Base-by-base conservation (phyloP, 2,113 vertebrate genomes). In the Xyrauchen texanus region DNA sequence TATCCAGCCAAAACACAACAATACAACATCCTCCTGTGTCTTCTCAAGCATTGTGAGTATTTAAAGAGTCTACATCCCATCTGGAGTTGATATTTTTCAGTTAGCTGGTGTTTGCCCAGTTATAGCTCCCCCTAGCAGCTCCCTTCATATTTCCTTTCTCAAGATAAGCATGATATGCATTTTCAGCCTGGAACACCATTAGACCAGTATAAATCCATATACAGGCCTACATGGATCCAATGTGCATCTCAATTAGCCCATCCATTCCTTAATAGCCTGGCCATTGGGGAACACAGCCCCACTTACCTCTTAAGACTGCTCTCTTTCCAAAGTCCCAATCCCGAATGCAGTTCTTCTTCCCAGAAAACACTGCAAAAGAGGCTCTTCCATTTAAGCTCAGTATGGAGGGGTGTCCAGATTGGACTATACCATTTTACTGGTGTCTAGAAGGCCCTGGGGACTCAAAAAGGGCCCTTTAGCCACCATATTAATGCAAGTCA, bases 361-460 rank as follows among this genome's bases (percentile, higher is more conserved):
- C 92, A 94, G 91, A 88, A 94, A 93, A 90, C 93, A 91, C 90
- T 92, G 92, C 93, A 93, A 92, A 83, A 91, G 87, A 90, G 92
- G 88, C 88, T 91, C 89, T 89, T 91, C 93, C 92, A 93, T 93
- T 88, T 92, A 76, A 81, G 89, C 88, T 88, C 83, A 88, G 80
- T 84, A 68, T 89, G 89, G 85, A 91, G 93, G 92, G 92, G 92
- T 93, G 92, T 87, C 64, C 88, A 89, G 53, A 89, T 86, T 89
- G 77, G 79, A 82, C 79, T 79, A 86, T 86, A 86, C 64, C 82
- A 83, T 86, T 87, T 88, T 0, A 7, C 5, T 86, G 82, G 10
- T 69, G 51, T 49, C 77, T 21, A 80, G 4, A 88, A 60, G 60
- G 9, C 81, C 21, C 82, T 81, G 42, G 1, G 15, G 76, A 34